These are phyloP conservation scores for Lithobates pipiens DNA, from an alignment of 2,797 vertebrate genomes.

Conservation along the genomic window DNA sequence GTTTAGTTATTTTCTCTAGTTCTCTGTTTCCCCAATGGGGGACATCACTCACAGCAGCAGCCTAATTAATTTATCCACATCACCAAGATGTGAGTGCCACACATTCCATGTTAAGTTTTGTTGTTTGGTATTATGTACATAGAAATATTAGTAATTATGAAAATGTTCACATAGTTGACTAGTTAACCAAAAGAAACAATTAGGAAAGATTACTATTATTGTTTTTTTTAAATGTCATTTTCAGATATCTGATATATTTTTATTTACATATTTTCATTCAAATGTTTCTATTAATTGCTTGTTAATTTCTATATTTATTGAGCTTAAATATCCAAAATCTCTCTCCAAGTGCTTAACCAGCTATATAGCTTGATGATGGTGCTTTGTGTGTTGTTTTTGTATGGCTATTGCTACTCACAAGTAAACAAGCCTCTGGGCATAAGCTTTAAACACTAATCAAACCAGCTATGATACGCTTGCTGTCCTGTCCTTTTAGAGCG, in stretches of 20 bases:
- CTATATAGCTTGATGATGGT: constrained; percentile 36
- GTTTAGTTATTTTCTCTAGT: too few relatives aligned
- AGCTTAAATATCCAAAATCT: neutral
- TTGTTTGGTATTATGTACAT: too few relatives aligned
- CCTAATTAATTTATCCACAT: too few relatives aligned
- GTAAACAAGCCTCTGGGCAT: constrained; percentile 36
- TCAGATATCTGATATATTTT: neutral
- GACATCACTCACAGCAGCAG: too few relatives aligned
- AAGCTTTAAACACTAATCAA: constrained; percentile 35
- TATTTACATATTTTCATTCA: neutral
- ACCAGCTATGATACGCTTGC: constrained; percentile 59
- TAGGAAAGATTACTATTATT: neutral
- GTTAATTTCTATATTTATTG: neutral
- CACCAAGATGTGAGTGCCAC: too few relatives aligned
- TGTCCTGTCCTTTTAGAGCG: constrained; percentile 74
- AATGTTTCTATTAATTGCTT: neutral
- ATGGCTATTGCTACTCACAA: constrained; percentile 37
- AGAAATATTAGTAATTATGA: too few relatives aligned
- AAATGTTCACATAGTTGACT: neutral
- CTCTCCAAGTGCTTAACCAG: neutral
- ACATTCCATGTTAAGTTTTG: too few relatives aligned
- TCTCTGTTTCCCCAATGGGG: too few relatives aligned
- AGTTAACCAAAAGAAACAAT: too few relatives aligned
- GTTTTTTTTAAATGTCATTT: neutral
- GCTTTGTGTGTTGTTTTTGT: constrained; percentile 48